Percentiles rank a stretch among this genome's conserved stretches.
These are phyloP conservation scores for Aethes cnicana DNA, from an alignment of 2,888 invertebrate genomes.

Conservation along the genomic window DNA sequence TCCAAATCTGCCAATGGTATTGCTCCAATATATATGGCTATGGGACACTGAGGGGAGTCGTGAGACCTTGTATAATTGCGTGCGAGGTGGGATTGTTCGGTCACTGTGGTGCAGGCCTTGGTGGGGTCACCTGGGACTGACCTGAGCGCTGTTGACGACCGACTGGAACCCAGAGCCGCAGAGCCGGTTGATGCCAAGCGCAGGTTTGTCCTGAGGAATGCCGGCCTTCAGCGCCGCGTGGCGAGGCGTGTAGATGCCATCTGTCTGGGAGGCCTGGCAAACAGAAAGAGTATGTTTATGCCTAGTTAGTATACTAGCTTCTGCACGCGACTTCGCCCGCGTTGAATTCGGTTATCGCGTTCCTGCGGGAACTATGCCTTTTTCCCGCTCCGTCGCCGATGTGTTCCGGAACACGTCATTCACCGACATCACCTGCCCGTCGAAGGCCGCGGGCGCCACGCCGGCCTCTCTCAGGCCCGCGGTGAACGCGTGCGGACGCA, in stretches of 20 bases:
- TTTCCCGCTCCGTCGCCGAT: too few species aligned
- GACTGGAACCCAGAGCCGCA: slow-evolving; percentile 99
- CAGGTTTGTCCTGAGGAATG: slow-evolving; percentile 92
- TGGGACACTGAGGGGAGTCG: too few species aligned
- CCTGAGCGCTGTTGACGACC: slow-evolving; percentile 94
- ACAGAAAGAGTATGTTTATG: background rate
- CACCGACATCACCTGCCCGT: slow-evolving; percentile 94
- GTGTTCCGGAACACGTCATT: slow-evolving; percentile 55
- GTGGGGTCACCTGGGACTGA: slow-evolving; percentile 50
- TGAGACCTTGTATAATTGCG: too few species aligned
- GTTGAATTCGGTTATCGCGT: too few species aligned
- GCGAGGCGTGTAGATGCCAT: slow-evolving; percentile 93
- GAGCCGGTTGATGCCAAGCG: slow-evolving; percentile 93
- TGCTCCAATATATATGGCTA: too few species aligned
- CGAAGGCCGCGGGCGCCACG: slow-evolving; percentile 92
- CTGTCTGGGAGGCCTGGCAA: slow-evolving; percentile 86
- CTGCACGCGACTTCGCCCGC: too few species aligned
- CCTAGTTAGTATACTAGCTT: too few species aligned
- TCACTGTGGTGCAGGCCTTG: too few species aligned
- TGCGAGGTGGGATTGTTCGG: too few species aligned
- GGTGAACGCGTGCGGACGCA: slow-evolving; percentile 90
- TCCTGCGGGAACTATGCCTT: too few species aligned
- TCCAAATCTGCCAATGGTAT: too few species aligned
- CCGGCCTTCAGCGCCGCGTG: slow-evolving; percentile 94
- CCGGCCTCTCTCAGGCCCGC: slow-evolving; percentile 91